Base-by-base conservation (phyloP, 2,113 vertebrate species). In the Cheirogaleus medius region DNA sequence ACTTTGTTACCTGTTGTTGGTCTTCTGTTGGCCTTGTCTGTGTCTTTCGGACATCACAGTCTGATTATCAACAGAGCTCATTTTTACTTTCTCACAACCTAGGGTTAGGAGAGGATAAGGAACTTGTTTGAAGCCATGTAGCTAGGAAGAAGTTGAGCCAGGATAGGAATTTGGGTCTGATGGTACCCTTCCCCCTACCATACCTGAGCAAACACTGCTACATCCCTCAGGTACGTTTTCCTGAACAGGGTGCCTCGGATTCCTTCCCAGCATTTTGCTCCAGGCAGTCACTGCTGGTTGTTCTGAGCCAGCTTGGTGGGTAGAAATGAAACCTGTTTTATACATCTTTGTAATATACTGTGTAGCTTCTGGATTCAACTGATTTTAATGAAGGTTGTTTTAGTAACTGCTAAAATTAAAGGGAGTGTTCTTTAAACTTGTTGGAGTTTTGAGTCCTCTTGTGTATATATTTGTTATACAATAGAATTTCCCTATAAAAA, bases 361-460 rank as follows among this genome's bases (percentile, higher is more conserved):
- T 84, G 47, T 85, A 82, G 54, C n/a, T 9, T 77, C 37, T 86
- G 47, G n/a, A 34, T 95, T 83, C 18, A 14, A 94, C 34, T 95
- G 34, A 49, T 84, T 94, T 92, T 94, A 94, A 60, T 86, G 56
- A 94, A 73, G 25, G 27, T 78, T 97, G 14, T 44, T n/a, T 94
- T 90, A 37, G 37, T 95, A 63, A 73, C 82, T 96, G 58, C n/a
- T 91, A 54, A 83, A 90, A 88, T 88, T 93, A 89, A 78, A 82
- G 54, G 32, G 52, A 42, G 12, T 76, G 96, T 94, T 73, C 66
- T 87, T 90, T 85, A 92, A 95, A 85, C 20, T 86, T 86, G 68
- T 86, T 86, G 68, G 39, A 89, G 25, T n/a, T 44, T 93, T 91
- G 78, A 82, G 8, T 97, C 63, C 32, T 94, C 47, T 82, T 90